phyloP scores from a whole-genome alignment of 2,797 vertebrate species.

The Salmo trutta region DNA sequence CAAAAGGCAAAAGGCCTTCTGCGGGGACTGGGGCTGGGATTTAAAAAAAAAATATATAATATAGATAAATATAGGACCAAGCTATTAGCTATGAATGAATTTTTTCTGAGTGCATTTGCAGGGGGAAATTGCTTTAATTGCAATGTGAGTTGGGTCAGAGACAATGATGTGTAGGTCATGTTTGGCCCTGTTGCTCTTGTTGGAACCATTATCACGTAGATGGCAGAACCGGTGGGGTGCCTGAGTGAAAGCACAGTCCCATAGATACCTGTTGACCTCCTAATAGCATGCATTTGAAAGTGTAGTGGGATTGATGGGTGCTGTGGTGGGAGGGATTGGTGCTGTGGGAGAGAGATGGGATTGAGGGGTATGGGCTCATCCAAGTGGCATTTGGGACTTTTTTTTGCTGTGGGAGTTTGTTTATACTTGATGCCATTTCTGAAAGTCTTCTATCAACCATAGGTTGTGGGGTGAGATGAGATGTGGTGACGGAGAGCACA shows the following conservation, averaged over 20 bases:
- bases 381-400: constrained; percentile 1
- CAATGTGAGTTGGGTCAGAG: constrained; percentile 30
- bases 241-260: constrained; percentile 15
- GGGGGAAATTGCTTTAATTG: constrained; percentile 47
- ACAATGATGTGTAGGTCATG: constrained; percentile 39
- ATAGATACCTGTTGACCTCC: constrained; percentile 21
- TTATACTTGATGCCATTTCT: not conserved
- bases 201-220: constrained; percentile 31
- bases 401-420: not conserved
- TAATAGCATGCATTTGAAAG: constrained; percentile 14
- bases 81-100: constrained; percentile 14
- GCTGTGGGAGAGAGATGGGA: not conserved
- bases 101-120: constrained; percentile 24
- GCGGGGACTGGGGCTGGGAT: too few species aligned
- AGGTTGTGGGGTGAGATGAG: not conserved
- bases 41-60: too few species aligned
- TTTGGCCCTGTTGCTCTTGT: constrained; percentile 33
- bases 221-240: constrained; percentile 9
- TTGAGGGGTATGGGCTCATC: not conserved
- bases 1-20: too few species aligned
- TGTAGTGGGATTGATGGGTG: not conserved
- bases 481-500: not conserved
- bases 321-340: not conserved
- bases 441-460: not conserved
- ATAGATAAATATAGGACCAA: constrained; percentile 1